Evolutionary conservation across 1,140 invertebrate genomes (phyloP).

Genomic region (Leptinotarsa defecta): DNA sequence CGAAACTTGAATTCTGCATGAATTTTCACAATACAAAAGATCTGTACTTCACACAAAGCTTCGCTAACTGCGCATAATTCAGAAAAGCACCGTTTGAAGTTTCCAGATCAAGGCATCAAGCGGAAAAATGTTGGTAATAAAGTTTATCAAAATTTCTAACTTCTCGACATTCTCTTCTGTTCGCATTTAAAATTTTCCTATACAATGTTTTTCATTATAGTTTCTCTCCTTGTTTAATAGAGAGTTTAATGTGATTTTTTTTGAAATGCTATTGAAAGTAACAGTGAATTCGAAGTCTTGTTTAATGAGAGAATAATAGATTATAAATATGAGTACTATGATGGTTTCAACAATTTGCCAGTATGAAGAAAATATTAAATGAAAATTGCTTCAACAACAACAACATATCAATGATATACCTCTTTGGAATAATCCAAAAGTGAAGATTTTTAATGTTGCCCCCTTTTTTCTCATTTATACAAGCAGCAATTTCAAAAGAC

Average conservation of each 20-base stretch:
- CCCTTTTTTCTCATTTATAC: no score
- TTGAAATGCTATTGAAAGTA: not conserved
- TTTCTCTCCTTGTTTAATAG: not conserved
- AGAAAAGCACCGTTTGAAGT: not conserved
- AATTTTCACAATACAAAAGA: constrained; percentile 2
- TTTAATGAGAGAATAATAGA: not conserved
- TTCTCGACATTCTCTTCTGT: constrained; percentile 3
- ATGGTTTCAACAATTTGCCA: no score
- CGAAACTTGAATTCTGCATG: not conserved
- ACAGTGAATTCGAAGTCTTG: not conserved
- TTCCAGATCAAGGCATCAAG: not conserved
- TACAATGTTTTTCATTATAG: constrained; percentile 9
- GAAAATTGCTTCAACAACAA: no score
- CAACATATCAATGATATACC: no score
- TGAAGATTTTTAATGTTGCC: no score
- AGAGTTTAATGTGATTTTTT: not conserved
- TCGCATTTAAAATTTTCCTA: not conserved
- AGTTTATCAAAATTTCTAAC: constrained; percentile 17
- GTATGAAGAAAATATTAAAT: no score
- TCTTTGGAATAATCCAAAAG: no score
- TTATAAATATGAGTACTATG: not conserved
- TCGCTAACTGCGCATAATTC: not conserved
- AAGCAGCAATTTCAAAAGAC: no score
- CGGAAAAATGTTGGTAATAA: constrained; percentile 14
- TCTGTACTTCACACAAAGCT: constrained; percentile 2